Conservation (phyloP, 1,140 invertebrate genomes). For the Coboldia fuscipes region DNA sequence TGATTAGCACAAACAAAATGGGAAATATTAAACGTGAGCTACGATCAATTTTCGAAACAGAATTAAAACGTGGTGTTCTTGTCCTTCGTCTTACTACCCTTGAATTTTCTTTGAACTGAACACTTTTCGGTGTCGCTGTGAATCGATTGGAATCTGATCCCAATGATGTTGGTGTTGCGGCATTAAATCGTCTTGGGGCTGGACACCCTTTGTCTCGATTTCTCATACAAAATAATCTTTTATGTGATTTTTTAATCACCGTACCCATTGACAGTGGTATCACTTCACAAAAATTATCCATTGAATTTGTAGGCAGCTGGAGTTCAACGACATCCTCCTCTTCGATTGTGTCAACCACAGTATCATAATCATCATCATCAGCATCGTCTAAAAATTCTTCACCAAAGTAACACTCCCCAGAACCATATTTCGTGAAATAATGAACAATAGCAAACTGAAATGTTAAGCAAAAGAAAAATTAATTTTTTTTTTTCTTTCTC, state of each 20-base stretch:
- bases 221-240: no score
- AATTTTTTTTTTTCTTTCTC: background rate
- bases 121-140: no score
- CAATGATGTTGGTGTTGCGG: no score
- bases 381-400: slow-evolving; percentile 34
- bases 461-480: slow-evolving; percentile 1
- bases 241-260: slow-evolving; percentile 10
- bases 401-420: slow-evolving; percentile 62
- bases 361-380: slow-evolving; percentile 32
- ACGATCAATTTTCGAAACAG: slow-evolving; percentile 58
- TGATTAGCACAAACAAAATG: slow-evolving; percentile 49
- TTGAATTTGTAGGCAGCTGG: slow-evolving; percentile 4
- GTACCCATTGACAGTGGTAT: slow-evolving; percentile 17
- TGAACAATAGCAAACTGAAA: slow-evolving; percentile 64
- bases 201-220: no score
- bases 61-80: slow-evolving; percentile 45
- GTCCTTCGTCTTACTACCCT: no score
- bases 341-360: slow-evolving; percentile 14
- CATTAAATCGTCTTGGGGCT: no score
- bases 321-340: slow-evolving; percentile 7
- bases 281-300: slow-evolving; percentile 14
- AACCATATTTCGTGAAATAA: slow-evolving; percentile 76
- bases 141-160: no score
- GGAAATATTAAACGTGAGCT: slow-evolving; percentile 55
- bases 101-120: no score